Evolutionary conservation across 1,140 invertebrate genomes (phyloP).

Genomic region (Planococcus citri): DNA sequence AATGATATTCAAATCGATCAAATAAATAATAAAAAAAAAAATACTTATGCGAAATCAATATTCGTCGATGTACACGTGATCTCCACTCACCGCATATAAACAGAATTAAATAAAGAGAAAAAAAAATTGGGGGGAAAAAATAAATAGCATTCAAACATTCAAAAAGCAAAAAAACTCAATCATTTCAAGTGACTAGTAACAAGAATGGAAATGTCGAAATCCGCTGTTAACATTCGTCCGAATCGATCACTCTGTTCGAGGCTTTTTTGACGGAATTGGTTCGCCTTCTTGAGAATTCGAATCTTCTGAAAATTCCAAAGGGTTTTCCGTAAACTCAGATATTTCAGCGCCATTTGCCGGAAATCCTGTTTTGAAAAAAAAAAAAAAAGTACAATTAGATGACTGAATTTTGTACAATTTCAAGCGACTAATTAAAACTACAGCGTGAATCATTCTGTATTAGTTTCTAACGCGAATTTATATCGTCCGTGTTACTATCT

Average conservation of each 20-base stretch:
- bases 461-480: not conserved
- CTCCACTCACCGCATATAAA: too few relatives aligned
- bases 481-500: not conserved
- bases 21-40: not conserved
- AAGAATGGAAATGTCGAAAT: not conserved
- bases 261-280: constrained; percentile 55
- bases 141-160: not conserved
- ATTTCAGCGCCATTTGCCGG: constrained; percentile 76
- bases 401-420: constrained; percentile 10
- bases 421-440: too few relatives aligned
- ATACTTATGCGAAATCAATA: not conserved
- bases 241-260: constrained; percentile 48
- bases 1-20: not conserved
- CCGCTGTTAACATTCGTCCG: not conserved
- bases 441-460: not conserved
- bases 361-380: constrained; percentile 60
- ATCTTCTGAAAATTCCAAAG: constrained; percentile 75
- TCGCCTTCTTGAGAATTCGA: constrained; percentile 79
- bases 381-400: constrained; percentile 28
- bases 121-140: not conserved
- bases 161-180: too few relatives aligned
- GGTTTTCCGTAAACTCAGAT: constrained; percentile 63
- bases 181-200: not conserved
- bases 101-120: too few relatives aligned
- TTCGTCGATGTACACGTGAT: not conserved